Conservation (phyloP, 1,140 invertebrate genomes). For the Drosophila arizonae region DNA sequence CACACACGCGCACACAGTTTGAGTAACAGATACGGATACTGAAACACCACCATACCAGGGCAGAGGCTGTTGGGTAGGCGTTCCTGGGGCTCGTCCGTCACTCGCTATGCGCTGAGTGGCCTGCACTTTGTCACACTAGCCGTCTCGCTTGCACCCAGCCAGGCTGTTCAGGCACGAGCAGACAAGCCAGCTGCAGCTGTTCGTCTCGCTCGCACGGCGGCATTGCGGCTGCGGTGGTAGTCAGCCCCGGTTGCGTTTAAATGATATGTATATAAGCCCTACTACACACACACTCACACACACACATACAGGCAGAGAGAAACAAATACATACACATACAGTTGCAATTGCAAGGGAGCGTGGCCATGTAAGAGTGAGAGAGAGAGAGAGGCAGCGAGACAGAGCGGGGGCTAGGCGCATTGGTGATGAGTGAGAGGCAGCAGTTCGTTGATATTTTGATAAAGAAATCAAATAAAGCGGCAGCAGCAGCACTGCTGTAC, state of each 20-base stretch:
- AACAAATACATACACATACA: conserved; percentile 40
- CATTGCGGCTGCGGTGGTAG: conserved; percentile 57
- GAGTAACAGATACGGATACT: conserved; percentile 54
- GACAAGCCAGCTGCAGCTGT: background rate
- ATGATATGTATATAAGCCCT: conserved; percentile 75
- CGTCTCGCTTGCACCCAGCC: conserved; percentile 39
- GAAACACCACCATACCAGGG: conserved; percentile 63
- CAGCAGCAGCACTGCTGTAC: conserved; percentile 24
- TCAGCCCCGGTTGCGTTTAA: conserved; percentile 66
- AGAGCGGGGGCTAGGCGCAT: conserved; percentile 11
- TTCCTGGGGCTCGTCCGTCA: conserved; percentile 26
- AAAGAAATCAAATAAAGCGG: conserved; percentile 77
- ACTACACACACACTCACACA: conserved; percentile 36
- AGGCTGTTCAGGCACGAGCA: background rate
- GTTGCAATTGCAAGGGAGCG: conserved; percentile 58
- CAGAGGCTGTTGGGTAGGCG: conserved; percentile 49
- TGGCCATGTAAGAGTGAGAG: conserved; percentile 18
- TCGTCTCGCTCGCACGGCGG: conserved; percentile 40
- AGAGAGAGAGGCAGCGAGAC: background rate
- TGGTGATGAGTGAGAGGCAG: conserved; percentile 48
- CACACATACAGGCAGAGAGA: background rate
- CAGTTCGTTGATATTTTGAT: conserved; percentile 70
- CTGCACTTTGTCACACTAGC: conserved; percentile 19
- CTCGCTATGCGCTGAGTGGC: conserved; percentile 32
- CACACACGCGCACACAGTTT: conserved; percentile 7